These are phyloP conservation scores for Sphenodon punctatus DNA, from an alignment of 2,797 vertebrate genomes.

Conservation along the genomic window DNA sequence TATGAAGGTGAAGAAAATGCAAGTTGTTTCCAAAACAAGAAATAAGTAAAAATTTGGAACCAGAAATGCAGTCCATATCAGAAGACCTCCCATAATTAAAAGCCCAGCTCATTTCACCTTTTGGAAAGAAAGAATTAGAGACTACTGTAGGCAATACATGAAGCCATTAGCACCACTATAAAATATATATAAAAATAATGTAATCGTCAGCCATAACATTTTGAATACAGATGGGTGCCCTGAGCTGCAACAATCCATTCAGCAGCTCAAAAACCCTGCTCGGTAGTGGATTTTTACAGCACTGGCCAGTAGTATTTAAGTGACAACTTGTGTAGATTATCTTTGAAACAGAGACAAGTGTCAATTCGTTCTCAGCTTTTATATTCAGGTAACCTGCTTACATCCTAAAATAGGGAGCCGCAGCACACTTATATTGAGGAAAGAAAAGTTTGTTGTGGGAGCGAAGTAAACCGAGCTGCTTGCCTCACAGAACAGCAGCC, in stretches of 20 bases:
- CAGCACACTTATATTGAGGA: not conserved
- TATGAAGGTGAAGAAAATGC: not conserved
- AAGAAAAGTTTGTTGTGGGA: conserved; percentile 8
- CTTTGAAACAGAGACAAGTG: conserved; percentile 37
- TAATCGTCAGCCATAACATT: too few species aligned
- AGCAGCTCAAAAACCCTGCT: too few species aligned
- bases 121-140: conserved; percentile 34
- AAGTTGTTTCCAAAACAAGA: not conserved
- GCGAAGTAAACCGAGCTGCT: conserved; percentile 24
- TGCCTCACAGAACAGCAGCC: conserved; percentile 32
- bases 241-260: too few species aligned
- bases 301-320: too few species aligned
- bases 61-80: not conserved
- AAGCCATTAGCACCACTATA: too few species aligned
- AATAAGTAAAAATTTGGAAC: not conserved
- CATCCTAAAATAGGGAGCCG: conserved; percentile 1
- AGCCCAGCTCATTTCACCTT: conserved; percentile 22
- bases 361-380: conserved; percentile 57
- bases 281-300: too few species aligned
- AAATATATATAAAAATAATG: too few species aligned
- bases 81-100: conserved; percentile 33
- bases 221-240: too few species aligned
- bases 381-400: conserved; percentile 44
- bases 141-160: conserved; percentile 34
- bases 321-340: too few species aligned